These are phyloP conservation scores for Dicranocentrus wangi DNA, from an alignment of 2,888 invertebrate genomes.

Conservation along the genomic window DNA sequence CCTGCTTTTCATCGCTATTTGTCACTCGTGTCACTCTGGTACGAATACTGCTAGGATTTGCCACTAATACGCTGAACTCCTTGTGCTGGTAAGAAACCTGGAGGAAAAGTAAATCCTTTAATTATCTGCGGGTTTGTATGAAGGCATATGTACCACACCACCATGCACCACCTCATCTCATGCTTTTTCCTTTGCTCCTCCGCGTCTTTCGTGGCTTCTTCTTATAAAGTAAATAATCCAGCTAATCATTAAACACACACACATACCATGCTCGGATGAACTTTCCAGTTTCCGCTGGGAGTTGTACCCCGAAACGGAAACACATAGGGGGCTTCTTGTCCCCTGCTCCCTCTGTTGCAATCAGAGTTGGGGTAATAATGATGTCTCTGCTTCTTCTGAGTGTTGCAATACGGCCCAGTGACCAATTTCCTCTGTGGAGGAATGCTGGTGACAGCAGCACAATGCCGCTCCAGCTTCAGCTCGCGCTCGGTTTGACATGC, in stretches of 20 bases:
- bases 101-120: too few species aligned
- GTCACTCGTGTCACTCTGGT: conserved; percentile 36
- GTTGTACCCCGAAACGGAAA: conserved; percentile 58
- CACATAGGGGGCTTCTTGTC: conserved; percentile 16
- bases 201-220: too few species aligned
- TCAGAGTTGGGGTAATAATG: background rate
- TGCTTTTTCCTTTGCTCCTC: too few species aligned
- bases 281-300: conserved; percentile 65
- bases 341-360: background rate
- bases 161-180: too few species aligned
- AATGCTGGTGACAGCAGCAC: conserved; percentile 9
- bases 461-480: conserved; percentile 26
- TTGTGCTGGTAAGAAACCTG: too few species aligned
- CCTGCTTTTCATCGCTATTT: background rate
- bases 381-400: background rate
- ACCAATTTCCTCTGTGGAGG: conserved; percentile 27
- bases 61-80: conserved; percentile 64
- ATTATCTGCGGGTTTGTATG: too few species aligned
- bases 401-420: conserved; percentile 21
- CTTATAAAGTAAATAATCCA: too few species aligned
- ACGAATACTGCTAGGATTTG: conserved; percentile 46
- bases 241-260: background rate
- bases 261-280: conserved; percentile 54
- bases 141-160: too few species aligned
- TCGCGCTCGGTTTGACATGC: conserved; percentile 53